These are phyloP conservation scores for Lasiurus cinereus DNA, from an alignment of 2,113 vertebrate genomes.

Conservation along the genomic window DNA sequence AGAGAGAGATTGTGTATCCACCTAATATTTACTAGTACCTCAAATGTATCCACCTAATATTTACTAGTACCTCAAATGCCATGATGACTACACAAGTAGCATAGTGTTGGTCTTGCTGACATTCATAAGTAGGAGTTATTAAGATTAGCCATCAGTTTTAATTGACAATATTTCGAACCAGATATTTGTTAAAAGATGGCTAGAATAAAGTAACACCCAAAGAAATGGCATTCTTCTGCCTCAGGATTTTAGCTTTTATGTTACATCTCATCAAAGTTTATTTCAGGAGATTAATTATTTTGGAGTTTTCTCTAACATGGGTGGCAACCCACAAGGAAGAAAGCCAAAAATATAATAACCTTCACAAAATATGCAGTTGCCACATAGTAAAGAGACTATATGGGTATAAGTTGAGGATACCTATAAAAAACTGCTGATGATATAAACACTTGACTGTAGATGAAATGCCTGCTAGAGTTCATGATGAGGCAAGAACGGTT, in stretches of 20 bases:
- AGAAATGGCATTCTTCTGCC: slow-evolving; percentile 55
- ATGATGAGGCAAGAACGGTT: neutral
- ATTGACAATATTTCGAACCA: slow-evolving; percentile 75
- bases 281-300: slow-evolving; percentile 66
- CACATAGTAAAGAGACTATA: neutral
- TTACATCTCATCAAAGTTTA: slow-evolving; percentile 64
- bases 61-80: neutral
- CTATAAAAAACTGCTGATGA: neutral
- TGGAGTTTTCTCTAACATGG: slow-evolving; percentile 8
- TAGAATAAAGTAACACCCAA: slow-evolving; percentile 66
- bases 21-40: neutral
- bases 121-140: slow-evolving; percentile 67
- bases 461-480: slow-evolving; percentile 21
- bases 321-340: slow-evolving; percentile 36
- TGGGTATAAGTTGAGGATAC: neutral
- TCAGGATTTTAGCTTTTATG: slow-evolving; percentile 65
- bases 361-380: slow-evolving; percentile 48
- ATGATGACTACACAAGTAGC: neutral
- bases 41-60: neutral
- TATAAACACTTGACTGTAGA: neutral
- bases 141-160: slow-evolving; percentile 72
- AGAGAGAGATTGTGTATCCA: slow-evolving; percentile 70
- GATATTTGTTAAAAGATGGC: slow-evolving; percentile 77
- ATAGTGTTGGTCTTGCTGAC: slow-evolving; percentile 29
- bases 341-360: slow-evolving; percentile 50